phyloP scores from a whole-genome alignment of 2,888 invertebrate genomes.

The Metopia argyrocephala region DNA sequence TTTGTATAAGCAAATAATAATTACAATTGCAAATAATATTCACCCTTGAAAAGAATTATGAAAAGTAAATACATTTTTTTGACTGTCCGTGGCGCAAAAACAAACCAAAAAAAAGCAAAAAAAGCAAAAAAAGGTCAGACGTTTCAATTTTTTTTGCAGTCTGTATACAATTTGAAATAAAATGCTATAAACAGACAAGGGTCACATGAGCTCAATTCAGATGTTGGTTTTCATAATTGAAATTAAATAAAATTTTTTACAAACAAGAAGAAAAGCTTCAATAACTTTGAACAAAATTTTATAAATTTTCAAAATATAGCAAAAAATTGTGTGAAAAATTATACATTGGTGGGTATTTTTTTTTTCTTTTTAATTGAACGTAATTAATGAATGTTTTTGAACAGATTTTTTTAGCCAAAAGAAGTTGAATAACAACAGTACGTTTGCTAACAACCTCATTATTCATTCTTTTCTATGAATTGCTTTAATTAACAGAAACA shows the following conservation, averaged over 20 bases:
- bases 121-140: constrained; percentile 58
- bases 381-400: constrained; percentile 7
- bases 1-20: constrained; percentile 56
- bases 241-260: neutral
- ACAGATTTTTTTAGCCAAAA: constrained; percentile 22
- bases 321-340: neutral
- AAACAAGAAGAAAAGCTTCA: neutral
- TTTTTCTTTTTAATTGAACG: constrained; percentile 4
- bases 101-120: too few relatives aligned
- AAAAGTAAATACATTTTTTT: constrained; percentile 47
- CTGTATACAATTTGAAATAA: neutral
- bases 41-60: constrained; percentile 61
- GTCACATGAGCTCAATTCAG: constrained; percentile 43
- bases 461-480: too few relatives aligned
- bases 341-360: neutral
- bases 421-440: too few relatives aligned
- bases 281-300: neutral
- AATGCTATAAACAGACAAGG: constrained; percentile 23
- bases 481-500: too few relatives aligned
- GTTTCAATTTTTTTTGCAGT: constrained; percentile 29
- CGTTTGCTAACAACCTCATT: too few relatives aligned
- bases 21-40: constrained; percentile 68
- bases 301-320: neutral
- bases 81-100: constrained; percentile 23
- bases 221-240: neutral